A percentile compares a stretch with the other conserved stretches of the same genome.
Evolutionary conservation across 2,888 invertebrate genomes (phyloP).

Genomic region (Rosalia funebris): DNA sequence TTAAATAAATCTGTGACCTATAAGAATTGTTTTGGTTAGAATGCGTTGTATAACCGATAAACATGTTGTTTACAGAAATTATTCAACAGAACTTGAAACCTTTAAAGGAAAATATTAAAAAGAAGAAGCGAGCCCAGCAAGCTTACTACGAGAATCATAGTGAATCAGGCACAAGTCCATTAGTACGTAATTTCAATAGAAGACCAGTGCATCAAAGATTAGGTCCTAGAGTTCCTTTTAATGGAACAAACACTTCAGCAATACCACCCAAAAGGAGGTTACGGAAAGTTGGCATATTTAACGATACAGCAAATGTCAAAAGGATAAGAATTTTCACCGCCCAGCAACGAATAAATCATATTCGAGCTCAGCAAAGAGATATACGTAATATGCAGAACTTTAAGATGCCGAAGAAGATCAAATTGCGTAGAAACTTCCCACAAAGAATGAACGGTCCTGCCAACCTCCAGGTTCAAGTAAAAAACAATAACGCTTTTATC

Average conservation of each 20-base stretch:
- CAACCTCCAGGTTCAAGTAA: conserved; percentile 43
- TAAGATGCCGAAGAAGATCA: conserved; percentile 26
- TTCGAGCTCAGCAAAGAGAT: conserved; percentile 9
- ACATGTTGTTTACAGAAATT: no score
- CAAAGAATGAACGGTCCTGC: conserved; percentile 14
- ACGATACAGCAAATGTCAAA: background rate
- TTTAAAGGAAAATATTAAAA: conserved; percentile 38
- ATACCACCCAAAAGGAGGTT: conserved; percentile 37
- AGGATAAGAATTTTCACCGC: conserved; percentile 4
- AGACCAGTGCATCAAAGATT: conserved; percentile 47
- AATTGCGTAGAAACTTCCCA: conserved; percentile 15
- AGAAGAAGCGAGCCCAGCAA: conserved; percentile 48
- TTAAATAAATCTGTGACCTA: no score
- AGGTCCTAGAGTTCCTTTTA: conserved; percentile 41
- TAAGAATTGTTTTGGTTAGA: no score
- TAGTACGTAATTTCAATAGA: conserved; percentile 33
- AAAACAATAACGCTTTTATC: conserved; percentile 32
- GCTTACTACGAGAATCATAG: conserved; percentile 44
- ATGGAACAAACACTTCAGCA: conserved; percentile 42
- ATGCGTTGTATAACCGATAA: no score
- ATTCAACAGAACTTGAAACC: conserved; percentile 45
- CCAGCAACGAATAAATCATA: conserved; percentile 19
- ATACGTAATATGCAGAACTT: conserved; percentile 1
- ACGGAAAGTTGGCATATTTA: conserved; percentile 19
- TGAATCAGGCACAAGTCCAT: conserved; percentile 37